Evolutionary conservation across 30 jellyfish, hydroid and myxozoan genomes (phyloP), one percentile per base, ranked within the genome.

Genomic region (Chironex yamaguchii): DNA sequence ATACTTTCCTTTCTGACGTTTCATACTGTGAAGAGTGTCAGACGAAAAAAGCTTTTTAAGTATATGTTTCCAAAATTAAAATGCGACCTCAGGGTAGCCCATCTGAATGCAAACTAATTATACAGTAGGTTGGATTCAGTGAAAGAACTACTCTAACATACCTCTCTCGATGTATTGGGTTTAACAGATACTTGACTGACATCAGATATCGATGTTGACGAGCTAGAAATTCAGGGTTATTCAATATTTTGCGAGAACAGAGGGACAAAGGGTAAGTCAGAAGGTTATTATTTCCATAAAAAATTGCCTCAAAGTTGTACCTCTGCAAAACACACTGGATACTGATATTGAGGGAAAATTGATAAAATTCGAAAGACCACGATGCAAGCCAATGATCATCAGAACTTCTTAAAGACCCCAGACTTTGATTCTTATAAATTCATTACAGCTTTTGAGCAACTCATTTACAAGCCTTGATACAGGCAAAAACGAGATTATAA

Each of bases 321-420:
- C 91, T 63, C 91, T 52, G 76, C 91, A 81, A 81, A 67, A 81
- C 86, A 64, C 36, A 33, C 74, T 65, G 36, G 72, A 75, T 81
- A 84, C 86, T 81, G 91, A 81, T 81, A 81, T 66, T 81, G 91
- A 81, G 84, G 91, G 85, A 23, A 81, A 62, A 66, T 36, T 68
- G 91, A 63, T 81, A 62, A 67, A 81, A 81, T 29, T 81, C 49
- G 85, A 67, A 25, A 81, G 91, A 65, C 86, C 76, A 3, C 49
- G 76, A 63, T 65, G 85, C 86, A 81, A 81, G 64, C 76, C 85
- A 81, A 35, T 81, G 75, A 35, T 81, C 76, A 64, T 81, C 85
- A 62, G 85, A 34, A 35, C 91, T 48, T 65, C 49, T 25, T 81
- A 81, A 83, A 65, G 75, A 36, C 85, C 83, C 90, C 42, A 6